Percentiles rank a stretch among this genome's conserved stretches.
These are phyloP conservation scores for Ectobius pallidus DNA, from an alignment of 2,888 invertebrate species.

Conservation along the genomic window DNA sequence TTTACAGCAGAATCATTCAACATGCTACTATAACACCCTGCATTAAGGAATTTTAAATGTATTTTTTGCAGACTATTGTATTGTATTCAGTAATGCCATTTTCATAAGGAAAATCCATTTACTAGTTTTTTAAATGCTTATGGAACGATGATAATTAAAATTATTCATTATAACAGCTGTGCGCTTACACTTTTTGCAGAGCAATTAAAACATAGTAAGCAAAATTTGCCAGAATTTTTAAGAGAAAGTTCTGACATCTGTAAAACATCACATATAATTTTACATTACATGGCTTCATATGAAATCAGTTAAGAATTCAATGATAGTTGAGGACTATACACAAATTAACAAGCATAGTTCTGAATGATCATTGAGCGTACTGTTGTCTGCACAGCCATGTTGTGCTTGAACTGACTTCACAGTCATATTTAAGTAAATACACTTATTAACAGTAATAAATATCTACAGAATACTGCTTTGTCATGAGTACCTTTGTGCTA, in stretches of 20 bases:
- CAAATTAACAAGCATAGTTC: too few relatives aligned
- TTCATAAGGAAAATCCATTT: background rate
- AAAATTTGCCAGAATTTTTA: too few relatives aligned
- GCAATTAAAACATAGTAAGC: background rate
- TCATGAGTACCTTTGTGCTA: constrained; percentile 4
- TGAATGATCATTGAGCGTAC: too few relatives aligned
- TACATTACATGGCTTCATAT: too few relatives aligned
- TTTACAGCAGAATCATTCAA: background rate
- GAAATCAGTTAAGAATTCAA: too few relatives aligned
- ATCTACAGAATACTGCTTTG: constrained; percentile 27
- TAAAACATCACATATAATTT: background rate
- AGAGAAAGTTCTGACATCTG: too few relatives aligned
- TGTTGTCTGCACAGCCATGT: too few relatives aligned
- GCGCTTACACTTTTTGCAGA: background rate
- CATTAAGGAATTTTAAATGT: too few relatives aligned
- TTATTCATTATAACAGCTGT: background rate
- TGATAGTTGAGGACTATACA: too few relatives aligned
- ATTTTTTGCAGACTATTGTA: too few relatives aligned
- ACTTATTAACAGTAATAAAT: constrained; percentile 26
- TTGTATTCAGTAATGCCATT: too few relatives aligned
- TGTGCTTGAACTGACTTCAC: background rate
- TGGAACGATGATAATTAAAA: background rate
- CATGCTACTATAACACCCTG: too few relatives aligned
- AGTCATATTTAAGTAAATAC: constrained; percentile 10
- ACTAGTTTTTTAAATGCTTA: background rate